Evolutionary conservation across 2,113 vertebrate genomes (phyloP).

Genomic region (Sceloporus undulatus): DNA sequence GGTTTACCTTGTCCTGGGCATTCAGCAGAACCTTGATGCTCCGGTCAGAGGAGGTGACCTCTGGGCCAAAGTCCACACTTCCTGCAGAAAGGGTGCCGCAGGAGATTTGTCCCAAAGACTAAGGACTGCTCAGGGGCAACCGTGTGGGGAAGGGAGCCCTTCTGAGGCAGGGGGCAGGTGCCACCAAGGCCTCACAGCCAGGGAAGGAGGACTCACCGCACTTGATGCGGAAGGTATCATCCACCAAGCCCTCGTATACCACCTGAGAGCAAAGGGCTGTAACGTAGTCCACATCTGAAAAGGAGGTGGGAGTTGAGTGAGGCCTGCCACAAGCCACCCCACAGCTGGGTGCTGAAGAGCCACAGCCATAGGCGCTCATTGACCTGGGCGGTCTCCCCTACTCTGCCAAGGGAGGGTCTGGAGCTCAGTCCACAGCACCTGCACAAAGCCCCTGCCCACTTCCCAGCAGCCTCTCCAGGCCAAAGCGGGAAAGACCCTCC

Average conservation of each 20-base stretch:
- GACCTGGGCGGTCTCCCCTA: no score
- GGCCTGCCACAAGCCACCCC: rapidly evolving
- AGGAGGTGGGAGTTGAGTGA: background rate
- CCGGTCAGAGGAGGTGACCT: constrained; percentile 91
- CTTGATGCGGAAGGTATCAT: constrained; percentile 95
- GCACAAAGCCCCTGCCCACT: background rate
- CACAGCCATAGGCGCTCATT: no score
- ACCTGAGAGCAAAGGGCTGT: constrained; percentile 96
- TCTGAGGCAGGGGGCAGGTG: background rate
- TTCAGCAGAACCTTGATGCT: constrained; percentile 94
- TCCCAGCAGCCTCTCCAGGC: background rate
- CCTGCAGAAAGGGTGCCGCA: constrained; percentile 73
- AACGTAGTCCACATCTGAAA: constrained; percentile 91
- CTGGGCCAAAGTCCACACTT: constrained; percentile 93
- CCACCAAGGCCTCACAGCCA: no score
- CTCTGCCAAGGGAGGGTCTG: no score
- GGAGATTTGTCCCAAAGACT: no score
- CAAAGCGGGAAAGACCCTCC: background rate
- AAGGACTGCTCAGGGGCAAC: background rate
- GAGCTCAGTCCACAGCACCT: no score
- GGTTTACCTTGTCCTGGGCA: constrained; percentile 90
- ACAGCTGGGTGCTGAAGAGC: no score
- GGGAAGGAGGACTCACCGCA: constrained; percentile 82
- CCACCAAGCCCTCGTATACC: constrained; percentile 96
- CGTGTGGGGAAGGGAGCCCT: no score